These are phyloP conservation scores for Plebejus anna DNA, from an alignment of 2,888 invertebrate species.

Conservation along the genomic window DNA sequence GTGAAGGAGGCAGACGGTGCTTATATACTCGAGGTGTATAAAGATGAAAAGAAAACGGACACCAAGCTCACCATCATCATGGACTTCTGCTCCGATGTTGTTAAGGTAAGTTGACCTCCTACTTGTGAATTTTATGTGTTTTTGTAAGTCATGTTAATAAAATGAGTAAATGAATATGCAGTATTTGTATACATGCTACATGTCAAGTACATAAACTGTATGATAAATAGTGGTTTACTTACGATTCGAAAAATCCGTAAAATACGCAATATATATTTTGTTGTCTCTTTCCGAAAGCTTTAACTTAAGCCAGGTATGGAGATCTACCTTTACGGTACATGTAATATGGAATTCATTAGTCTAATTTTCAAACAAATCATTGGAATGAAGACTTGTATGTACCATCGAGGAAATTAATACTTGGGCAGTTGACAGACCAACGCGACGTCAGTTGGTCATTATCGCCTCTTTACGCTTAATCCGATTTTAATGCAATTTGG, in stretches of 20 bases:
- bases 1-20: conserved; percentile 95
- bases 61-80: conserved; percentile 95
- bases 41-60: conserved; percentile 95
- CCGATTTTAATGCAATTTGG: too few species aligned
- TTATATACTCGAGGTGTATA: conserved; percentile 94
- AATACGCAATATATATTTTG: neutral
- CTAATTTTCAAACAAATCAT: too few species aligned
- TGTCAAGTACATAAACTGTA: neutral
- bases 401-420: neutral
- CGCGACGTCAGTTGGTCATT: too few species aligned
- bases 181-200: neutral
- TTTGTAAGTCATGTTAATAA: neutral
- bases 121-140: neutral
- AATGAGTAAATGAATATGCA: neutral
- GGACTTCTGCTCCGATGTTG: conserved; percentile 95
- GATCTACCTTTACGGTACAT: too few species aligned
- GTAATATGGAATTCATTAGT: too few species aligned
- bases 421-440: too few species aligned
- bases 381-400: neutral
- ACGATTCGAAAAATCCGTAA: neutral
- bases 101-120: conserved; percentile 79
- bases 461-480: neutral
- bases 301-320: too few species aligned
- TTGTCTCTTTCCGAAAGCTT: too few species aligned
- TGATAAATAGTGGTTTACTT: neutral